Base-by-base conservation (phyloP, 2,113 vertebrate species). In the Chionis minor region DNA sequence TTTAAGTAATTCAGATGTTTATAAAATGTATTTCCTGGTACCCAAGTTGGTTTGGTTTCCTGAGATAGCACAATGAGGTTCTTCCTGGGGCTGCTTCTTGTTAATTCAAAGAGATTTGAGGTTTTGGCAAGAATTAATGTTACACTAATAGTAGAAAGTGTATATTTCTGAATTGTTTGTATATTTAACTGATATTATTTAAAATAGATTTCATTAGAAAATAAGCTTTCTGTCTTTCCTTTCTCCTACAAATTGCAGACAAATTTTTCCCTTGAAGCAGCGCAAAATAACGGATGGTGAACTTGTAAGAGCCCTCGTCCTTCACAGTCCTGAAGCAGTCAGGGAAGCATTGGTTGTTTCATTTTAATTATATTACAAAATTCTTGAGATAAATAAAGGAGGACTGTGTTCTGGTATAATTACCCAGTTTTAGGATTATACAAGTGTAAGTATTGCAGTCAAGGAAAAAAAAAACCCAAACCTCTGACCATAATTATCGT, bases 111-210 rank as follows among this genome's bases (percentile, higher is more conserved):
- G 33, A 38, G 22, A 12, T 33, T 17, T 4, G 4, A 45, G 22
- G 20, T 33, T 18, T 69, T 80, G 49, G 42, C 19, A 32, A 6
- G 26, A 75, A 52, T 49, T 54, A 47, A 11, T 14, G 1, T 42
- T 65, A 18, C 0, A 2, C 8, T 21, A 30, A 5, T 54, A 21
- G 5, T 69, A 28, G 47, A 8, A 52, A 47, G 8, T 10, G 3
- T 47, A 1, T 45, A 7, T n/a, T 86, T 72, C 21, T 66, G 61
- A 67, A 21, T 45, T 54, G 35, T 44, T 79, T 74, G 8, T 38
- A 0, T 74, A 5, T 63, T 75, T 45, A 55, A 45, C 32, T 9
- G 12, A 1, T n/a, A 4, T 14, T 42, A 47, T 20, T 92, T 62
- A 2, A 62, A 71, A 21, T 16, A 0, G 4, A 4, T 82, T 70